A percentile compares a stretch with the other conserved stretches of the same genome.
phyloP scores from a whole-genome alignment of 2,113 vertebrate species.

The Sialia sialis region DNA sequence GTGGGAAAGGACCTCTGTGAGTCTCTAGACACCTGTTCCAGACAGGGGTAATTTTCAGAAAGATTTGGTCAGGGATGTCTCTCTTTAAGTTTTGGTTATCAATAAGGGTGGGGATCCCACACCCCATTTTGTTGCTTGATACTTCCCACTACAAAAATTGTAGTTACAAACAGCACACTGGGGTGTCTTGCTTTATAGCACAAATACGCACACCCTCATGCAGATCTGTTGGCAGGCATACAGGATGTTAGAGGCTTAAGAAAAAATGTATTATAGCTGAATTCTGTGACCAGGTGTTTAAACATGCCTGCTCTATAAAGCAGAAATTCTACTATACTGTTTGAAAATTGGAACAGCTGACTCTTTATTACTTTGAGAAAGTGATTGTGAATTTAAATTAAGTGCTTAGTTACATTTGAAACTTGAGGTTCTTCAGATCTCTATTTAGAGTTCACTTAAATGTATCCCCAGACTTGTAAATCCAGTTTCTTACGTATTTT shows the following conservation, averaged over 20 bases:
- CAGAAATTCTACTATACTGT: neutral
- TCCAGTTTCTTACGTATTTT: neutral
- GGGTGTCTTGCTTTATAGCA: neutral
- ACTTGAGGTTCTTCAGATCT: neutral
- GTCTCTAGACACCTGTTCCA: neutral
- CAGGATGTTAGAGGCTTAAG: neutral
- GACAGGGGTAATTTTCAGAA: neutral
- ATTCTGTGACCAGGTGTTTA: neutral
- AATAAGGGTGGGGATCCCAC: neutral
- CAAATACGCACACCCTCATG: neutral
- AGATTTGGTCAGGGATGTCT: neutral
- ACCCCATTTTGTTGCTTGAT: neutral
- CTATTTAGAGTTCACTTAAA: neutral
- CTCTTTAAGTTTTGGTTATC: neutral
- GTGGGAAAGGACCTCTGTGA: neutral
- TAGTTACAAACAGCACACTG: too few relatives aligned
- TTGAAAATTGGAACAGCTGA: neutral
- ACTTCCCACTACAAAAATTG: neutral
- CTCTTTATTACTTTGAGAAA: neutral
- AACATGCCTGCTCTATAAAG: neutral
- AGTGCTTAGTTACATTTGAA: neutral
- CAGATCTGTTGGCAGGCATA: neutral
- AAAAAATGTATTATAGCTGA: neutral
- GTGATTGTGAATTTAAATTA: neutral
- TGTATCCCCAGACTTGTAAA: neutral